Conservation (phyloP, 2,888 invertebrate genomes). For the Daptonema setosum region DNA sequence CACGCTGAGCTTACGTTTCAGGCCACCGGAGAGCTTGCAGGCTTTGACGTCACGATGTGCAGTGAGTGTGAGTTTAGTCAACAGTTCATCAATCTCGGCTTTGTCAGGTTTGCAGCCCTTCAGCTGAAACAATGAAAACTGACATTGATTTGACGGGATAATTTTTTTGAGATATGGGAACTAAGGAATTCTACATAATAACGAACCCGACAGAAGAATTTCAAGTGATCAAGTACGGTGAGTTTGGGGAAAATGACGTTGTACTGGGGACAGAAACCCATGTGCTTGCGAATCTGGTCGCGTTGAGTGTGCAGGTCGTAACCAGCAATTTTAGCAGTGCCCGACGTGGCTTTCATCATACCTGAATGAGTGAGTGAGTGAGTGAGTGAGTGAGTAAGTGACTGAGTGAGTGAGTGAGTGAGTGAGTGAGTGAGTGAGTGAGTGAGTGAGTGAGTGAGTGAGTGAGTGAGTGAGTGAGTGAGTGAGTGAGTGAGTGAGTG, state of each 20-base stretch:
- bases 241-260: conserved; percentile 58
- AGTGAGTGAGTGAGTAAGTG: no score
- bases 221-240: conserved; percentile 55
- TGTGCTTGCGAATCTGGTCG: conserved; percentile 27
- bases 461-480: no score
- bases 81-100: conserved; percentile 42
- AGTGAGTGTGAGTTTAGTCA: conserved; percentile 43
- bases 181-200: no score
- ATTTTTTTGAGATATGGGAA: no score
- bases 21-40: conserved; percentile 48
- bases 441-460: no score
- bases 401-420: no score
- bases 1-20: conserved; percentile 52
- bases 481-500: no score
- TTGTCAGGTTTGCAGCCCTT: conserved; percentile 41
- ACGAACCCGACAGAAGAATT: conserved; percentile 48
- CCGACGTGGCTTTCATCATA: not conserved
- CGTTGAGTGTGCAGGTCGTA: conserved; percentile 38
- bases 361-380: no score
- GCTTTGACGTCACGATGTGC: conserved; percentile 41
- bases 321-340: conserved; percentile 18
- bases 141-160: not conserved
- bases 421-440: no score
- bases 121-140: conserved; percentile 28
- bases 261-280: conserved; percentile 73